Conservation (phyloP, 2,888 invertebrate species). For the Cosmia pyralina region DNA sequence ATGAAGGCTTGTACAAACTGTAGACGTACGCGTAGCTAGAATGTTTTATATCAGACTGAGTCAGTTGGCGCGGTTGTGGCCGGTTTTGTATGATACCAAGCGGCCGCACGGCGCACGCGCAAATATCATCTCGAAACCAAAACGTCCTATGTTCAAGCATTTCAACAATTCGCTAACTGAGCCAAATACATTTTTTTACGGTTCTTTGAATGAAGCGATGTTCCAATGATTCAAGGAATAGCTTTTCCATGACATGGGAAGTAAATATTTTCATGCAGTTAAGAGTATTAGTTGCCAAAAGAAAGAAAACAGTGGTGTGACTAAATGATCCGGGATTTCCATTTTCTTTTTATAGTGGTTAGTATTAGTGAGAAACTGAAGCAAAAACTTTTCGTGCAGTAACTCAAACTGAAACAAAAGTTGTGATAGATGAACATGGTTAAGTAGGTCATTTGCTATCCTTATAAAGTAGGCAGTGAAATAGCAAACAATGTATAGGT, state of each 20-base stretch:
- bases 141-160: constrained; percentile 81
- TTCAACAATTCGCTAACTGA: constrained; percentile 81
- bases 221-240: constrained; percentile 85
- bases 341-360: constrained; percentile 51
- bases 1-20: constrained; percentile 75
- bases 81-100: constrained; percentile 86
- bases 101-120: constrained; percentile 86
- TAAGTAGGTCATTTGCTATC: constrained; percentile 71
- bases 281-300: constrained; percentile 71
- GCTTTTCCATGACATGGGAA: constrained; percentile 77
- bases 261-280: constrained; percentile 69
- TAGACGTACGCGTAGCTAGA: constrained; percentile 85
- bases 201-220: constrained; percentile 71
- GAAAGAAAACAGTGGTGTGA: constrained; percentile 59
- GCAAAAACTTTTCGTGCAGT: constrained; percentile 39
- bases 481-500: constrained; percentile 65
- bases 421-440: constrained; percentile 59
- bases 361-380: constrained; percentile 43
- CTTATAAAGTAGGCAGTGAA: constrained; percentile 64
- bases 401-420: constrained; percentile 36
- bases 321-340: constrained; percentile 61
- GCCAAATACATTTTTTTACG: constrained; percentile 82
- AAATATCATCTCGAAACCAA: constrained; percentile 67
- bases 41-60: constrained; percentile 89
- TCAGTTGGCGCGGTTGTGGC: constrained; percentile 83